Conservation (phyloP, 2,888 invertebrate species). For the Melanostoma scalare region DNA sequence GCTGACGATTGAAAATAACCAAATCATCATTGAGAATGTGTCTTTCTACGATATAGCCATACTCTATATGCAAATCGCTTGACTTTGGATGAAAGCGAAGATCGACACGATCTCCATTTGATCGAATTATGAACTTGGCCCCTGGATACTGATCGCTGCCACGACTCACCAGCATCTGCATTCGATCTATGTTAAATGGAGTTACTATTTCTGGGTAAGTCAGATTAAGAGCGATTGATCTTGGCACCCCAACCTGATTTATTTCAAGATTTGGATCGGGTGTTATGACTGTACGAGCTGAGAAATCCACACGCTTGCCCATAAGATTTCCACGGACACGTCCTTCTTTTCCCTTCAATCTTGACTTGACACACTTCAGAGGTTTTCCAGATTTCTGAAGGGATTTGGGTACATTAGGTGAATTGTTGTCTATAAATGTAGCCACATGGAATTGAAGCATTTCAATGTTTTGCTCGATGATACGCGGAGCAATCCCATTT, state of each 20-base stretch:
- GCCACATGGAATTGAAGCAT: slow-evolving; percentile 87
- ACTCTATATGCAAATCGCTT: slow-evolving; percentile 84
- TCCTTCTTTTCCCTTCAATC: slow-evolving; percentile 86
- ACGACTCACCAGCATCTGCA: slow-evolving; percentile 85
- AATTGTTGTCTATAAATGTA: slow-evolving; percentile 86
- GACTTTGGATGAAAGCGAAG: slow-evolving; percentile 86
- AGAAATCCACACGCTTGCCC: slow-evolving; percentile 88
- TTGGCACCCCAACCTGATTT: slow-evolving; percentile 86
- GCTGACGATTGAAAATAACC: slow-evolving; percentile 87
- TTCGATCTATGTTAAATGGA: slow-evolving; percentile 84
- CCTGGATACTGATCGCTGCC: slow-evolving; percentile 87
- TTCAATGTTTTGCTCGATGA: slow-evolving; percentile 85
- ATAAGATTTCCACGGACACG: slow-evolving; percentile 87
- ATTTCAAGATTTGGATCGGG: slow-evolving; percentile 83
- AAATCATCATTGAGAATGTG: slow-evolving; percentile 87
- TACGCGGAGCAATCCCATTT: slow-evolving; percentile 86
- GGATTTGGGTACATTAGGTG: slow-evolving; percentile 85
- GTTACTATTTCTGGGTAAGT: slow-evolving; percentile 88
- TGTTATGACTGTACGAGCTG: slow-evolving; percentile 86
- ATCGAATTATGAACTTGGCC: slow-evolving; percentile 87
- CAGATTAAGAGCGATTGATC: slow-evolving; percentile 86
- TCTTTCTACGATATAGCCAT: slow-evolving; percentile 83
- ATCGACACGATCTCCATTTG: slow-evolving; percentile 87
- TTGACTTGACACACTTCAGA: slow-evolving; percentile 85
- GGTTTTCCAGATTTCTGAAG: slow-evolving; percentile 87